Conservation (phyloP, 53 echinoderm and acorn worm species). For the Henricia sp. region DNA sequence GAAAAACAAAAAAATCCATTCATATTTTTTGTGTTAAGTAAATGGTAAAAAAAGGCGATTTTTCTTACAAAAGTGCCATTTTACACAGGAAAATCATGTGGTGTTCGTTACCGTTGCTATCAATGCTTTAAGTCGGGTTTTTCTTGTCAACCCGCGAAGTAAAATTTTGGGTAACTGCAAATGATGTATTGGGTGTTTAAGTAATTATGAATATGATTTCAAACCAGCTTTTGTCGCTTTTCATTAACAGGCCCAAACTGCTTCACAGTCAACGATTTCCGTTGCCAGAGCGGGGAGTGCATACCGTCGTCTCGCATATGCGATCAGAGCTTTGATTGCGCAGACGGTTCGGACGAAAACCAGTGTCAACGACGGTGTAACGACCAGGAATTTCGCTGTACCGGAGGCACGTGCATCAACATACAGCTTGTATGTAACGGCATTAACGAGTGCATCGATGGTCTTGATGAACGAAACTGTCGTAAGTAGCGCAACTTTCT, state of each 20-base stretch:
- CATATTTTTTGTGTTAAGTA: too few species aligned
- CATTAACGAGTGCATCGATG: conserved; percentile 66
- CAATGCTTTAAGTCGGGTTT: too few species aligned
- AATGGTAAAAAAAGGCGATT: too few species aligned
- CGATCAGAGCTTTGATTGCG: conserved; percentile 60
- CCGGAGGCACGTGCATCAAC: conserved; percentile 62
- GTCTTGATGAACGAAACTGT: conserved; percentile 65
- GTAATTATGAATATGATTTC: neutral
- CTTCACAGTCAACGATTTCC: conserved; percentile 45
- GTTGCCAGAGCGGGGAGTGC: conserved; percentile 74
- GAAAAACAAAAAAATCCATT: too few species aligned
- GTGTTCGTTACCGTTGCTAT: too few species aligned
- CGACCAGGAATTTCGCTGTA: conserved; percentile 53
- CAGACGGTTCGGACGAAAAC: conserved; percentile 78
- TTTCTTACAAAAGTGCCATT: too few species aligned
- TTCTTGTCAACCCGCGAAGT: too few species aligned
- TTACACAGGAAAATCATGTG: too few species aligned
- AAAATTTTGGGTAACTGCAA: too few species aligned
- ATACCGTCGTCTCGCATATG: conserved; percentile 57
- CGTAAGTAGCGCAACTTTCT: conserved; percentile 60
- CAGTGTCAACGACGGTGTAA: conserved; percentile 13
- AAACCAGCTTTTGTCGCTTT: neutral
- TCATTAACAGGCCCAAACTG: conserved; percentile 19
- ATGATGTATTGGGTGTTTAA: too few species aligned
- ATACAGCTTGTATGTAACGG: conserved; percentile 62